Conservation (phyloP, 2,888 invertebrate genomes). For the Troglohyphantes excavatus region DNA sequence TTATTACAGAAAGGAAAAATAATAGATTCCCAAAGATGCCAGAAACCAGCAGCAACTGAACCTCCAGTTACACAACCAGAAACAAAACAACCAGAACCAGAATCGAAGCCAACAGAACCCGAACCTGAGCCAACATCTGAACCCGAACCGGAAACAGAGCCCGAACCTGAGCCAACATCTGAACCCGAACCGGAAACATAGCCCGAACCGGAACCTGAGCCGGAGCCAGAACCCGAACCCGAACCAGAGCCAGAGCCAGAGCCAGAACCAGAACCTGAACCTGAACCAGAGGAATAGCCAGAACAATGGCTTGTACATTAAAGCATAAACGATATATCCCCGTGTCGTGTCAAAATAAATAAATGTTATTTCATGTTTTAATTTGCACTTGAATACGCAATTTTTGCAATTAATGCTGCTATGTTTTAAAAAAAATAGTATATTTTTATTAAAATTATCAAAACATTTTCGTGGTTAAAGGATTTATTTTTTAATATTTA, state of each 20-base stretch:
- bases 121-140: constrained; percentile 17
- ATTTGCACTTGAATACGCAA: too few species aligned
- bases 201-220: background rate
- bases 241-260: constrained; percentile 25
- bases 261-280: constrained; percentile 8
- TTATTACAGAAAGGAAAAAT: background rate
- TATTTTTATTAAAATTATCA: too few species aligned
- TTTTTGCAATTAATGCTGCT: too few species aligned
- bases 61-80: background rate
- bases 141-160: constrained; percentile 8
- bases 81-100: background rate
- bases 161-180: background rate
- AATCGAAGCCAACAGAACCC: background rate
- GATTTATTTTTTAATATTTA: too few species aligned
- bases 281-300: background rate
- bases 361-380: too few species aligned
- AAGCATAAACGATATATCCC: too few species aligned
- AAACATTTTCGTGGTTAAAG: too few species aligned
- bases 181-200: constrained; percentile 12
- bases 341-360: too few species aligned
- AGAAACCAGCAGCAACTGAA: background rate
- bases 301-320: too few species aligned
- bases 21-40: background rate
- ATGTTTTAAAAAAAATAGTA: too few species aligned
- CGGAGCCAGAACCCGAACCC: constrained; percentile 7